Evolutionary conservation across 2,888 invertebrate genomes (phyloP).

Genomic region (Trachelus troglodyta): DNA sequence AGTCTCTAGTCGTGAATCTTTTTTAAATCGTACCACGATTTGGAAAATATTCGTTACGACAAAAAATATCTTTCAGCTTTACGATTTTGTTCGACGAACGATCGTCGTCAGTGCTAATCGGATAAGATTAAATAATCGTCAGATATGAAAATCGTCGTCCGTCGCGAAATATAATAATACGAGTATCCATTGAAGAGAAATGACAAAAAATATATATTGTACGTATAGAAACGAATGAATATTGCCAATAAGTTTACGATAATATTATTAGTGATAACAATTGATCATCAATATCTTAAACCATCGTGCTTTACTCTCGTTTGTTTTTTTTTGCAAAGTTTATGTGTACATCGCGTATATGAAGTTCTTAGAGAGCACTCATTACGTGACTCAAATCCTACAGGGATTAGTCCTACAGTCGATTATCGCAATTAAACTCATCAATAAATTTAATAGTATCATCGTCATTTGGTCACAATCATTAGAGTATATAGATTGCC

Average conservation of each 20-base stretch:
- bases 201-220: no score
- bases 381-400: not conserved
- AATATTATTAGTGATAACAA: constrained; percentile 7
- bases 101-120: not conserved
- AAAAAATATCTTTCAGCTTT: no score
- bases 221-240: not conserved
- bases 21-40: not conserved
- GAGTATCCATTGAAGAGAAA: not conserved
- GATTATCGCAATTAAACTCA: not conserved
- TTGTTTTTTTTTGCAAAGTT: constrained; percentile 3
- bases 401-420: not conserved
- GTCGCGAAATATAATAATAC: not conserved
- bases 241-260: constrained; percentile 17
- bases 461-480: not conserved
- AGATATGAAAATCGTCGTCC: not conserved
- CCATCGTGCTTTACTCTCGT: constrained; percentile 12
- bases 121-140: not conserved
- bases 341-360: not conserved
- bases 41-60: no score
- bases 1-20: no score
- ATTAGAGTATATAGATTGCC: not conserved
- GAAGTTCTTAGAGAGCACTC: not conserved
- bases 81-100: not conserved
- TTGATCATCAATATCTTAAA: constrained; percentile 4
- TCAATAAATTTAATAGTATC: not conserved